Conservation (phyloP, 2,113 vertebrate species). For the Talpa occidentalis region DNA sequence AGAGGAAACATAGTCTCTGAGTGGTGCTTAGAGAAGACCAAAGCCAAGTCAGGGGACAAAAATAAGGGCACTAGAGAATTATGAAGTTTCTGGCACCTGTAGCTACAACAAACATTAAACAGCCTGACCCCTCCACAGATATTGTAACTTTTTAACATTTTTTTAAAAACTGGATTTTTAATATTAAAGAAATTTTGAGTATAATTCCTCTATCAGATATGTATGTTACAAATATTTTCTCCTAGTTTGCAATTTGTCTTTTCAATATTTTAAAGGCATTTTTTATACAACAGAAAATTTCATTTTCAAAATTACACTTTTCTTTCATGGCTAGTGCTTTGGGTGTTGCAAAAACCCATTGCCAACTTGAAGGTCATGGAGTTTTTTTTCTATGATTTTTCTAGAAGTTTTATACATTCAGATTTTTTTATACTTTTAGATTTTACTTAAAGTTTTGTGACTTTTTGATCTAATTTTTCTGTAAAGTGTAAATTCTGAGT, state of each 20-base stretch:
- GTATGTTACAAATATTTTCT: background rate
- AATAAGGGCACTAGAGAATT: background rate
- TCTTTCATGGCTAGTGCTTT: background rate
- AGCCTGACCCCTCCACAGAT: background rate
- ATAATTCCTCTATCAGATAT: background rate
- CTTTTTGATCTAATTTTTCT: background rate
- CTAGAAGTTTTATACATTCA: background rate
- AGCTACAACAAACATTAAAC: background rate
- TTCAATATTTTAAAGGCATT: background rate
- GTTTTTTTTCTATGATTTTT: background rate
- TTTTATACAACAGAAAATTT: background rate
- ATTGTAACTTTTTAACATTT: too few relatives aligned
- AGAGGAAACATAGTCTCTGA: background rate
- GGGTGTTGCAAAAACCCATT: background rate
- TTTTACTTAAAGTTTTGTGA: background rate
- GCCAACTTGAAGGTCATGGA: background rate
- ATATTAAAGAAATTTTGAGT: background rate
- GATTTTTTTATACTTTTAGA: background rate
- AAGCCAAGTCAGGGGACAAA: background rate
- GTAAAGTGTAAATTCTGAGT: background rate
- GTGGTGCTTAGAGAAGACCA: background rate
- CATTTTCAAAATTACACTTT: slow-evolving; percentile 16
- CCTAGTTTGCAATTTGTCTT: background rate
- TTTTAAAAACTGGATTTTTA: too few relatives aligned
- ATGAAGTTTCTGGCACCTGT: background rate